A percentile compares a stretch with the other conserved stretches of the same genome.
These are phyloP conservation scores for Lophius americanus DNA, from an alignment of 2,797 vertebrate species.

Conservation along the genomic window DNA sequence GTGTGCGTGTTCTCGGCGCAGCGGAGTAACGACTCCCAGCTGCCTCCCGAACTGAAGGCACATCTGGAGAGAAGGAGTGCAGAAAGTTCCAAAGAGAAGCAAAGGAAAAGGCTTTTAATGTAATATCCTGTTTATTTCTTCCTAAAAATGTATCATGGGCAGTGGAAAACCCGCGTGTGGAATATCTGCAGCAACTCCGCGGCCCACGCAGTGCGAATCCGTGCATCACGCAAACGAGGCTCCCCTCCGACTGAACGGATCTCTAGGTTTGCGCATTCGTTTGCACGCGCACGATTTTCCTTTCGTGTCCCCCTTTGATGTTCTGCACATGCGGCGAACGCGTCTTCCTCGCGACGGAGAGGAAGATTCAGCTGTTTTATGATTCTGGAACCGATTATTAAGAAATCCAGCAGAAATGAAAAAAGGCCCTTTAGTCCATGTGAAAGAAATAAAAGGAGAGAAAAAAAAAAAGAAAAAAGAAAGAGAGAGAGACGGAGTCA, in stretches of 20 bases:
- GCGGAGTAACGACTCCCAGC: slow-evolving; percentile 74
- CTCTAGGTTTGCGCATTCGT: neutral
- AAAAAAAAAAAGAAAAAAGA: slow-evolving; percentile 28
- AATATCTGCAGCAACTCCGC: no score
- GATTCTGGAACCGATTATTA: slow-evolving; percentile 58
- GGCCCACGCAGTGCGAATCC: neutral
- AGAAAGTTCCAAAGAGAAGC: slow-evolving; percentile 32
- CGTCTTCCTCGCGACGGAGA: slow-evolving; percentile 17
- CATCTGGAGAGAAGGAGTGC: slow-evolving; percentile 72
- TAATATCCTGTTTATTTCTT: slow-evolving; percentile 42
- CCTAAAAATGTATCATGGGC: neutral
- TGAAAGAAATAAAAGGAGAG: slow-evolving; percentile 47
- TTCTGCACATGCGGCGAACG: slow-evolving; percentile 10
- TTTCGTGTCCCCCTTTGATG: neutral
- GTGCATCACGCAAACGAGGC: slow-evolving; percentile 5
- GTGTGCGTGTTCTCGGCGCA: slow-evolving; percentile 4
- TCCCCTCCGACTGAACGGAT: slow-evolving; percentile 6
- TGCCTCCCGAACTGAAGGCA: slow-evolving; percentile 66
- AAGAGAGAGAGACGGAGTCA: neutral
- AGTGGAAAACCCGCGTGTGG: slow-evolving; percentile 1
- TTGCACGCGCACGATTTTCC: neutral
- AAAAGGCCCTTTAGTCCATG: slow-evolving; percentile 56
- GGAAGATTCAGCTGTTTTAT: slow-evolving; percentile 40
- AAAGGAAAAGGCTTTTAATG: slow-evolving; percentile 19
- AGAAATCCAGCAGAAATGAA: slow-evolving; percentile 56